These are phyloP conservation scores for Stenodema calcarata DNA, from an alignment of 2,888 invertebrate species.

Conservation along the genomic window DNA sequence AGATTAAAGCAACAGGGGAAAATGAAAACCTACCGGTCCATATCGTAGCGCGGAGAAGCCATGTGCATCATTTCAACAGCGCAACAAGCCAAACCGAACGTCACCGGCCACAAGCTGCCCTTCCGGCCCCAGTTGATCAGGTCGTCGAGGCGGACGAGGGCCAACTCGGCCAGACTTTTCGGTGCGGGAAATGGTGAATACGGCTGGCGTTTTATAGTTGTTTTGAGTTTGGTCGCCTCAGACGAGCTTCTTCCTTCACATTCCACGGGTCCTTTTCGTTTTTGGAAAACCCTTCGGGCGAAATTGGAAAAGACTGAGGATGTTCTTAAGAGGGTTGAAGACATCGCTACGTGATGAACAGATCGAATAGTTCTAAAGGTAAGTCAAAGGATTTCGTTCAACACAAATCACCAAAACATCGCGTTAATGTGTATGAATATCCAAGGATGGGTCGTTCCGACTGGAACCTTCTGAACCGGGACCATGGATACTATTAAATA, in stretches of 20 bases:
- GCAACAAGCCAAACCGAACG: slow-evolving; percentile 98
- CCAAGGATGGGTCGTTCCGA: no score
- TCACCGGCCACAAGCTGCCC: slow-evolving; percentile 93
- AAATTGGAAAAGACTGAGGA: no score
- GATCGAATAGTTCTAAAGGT: no score
- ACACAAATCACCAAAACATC: no score
- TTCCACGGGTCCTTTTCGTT: neutral
- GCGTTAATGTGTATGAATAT: no score
- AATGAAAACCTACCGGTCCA: slow-evolving; percentile 84
- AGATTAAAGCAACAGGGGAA: neutral
- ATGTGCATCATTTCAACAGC: slow-evolving; percentile 99
- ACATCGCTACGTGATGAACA: no score
- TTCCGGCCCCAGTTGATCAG: slow-evolving; percentile 93
- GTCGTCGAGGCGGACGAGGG: slow-evolving; percentile 89
- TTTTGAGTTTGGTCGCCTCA: neutral
- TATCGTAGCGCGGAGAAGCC: slow-evolving; percentile 97
- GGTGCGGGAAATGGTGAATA: slow-evolving; percentile 80
- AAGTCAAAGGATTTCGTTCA: no score
- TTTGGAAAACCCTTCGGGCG: neutral
- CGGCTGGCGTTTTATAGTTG: slow-evolving; percentile 59
- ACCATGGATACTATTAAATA: no score
- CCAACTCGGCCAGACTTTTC: slow-evolving; percentile 79
- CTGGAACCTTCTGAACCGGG: no score
- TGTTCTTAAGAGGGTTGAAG: no score
- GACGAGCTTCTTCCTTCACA: neutral